Evolutionary conservation across 2,888 invertebrate species (phyloP), one percentile per base, ranked within the genome.

Genomic region (Pteria penguin): DNA sequence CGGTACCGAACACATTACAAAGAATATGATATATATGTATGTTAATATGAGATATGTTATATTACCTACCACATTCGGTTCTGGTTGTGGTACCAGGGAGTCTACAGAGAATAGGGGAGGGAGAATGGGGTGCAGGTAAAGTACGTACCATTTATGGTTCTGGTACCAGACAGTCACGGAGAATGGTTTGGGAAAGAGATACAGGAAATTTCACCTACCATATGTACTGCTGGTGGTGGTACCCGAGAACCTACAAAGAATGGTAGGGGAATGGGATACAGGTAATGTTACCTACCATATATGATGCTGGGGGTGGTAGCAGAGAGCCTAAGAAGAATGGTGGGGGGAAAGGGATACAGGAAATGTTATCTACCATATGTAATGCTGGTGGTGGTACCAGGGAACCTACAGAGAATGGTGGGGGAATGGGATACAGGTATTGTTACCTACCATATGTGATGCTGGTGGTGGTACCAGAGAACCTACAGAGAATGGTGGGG

Each of bases 331-430:
- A 77, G 60, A 76, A 79, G 24, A 84, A 80, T 55, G 82, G 80
- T 11, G 45, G 45, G n/a, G 83, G 79, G n/a, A 63, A 83, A 80
- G 33, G 82, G 79, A 81, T 85, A 84, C 66, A 81, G 83, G 73
- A 85, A 85, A 76, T 86, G 86, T 72, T 88, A 36, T 14, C 5
- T 36, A 36, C 45, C 45, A 36, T 36, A 36, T 36, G 45, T 11
- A 83, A 70, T 87, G 88, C 68, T 86, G 85, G 75, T 87, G 88
- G 45, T 83, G 85, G 85, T 14, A 84, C 81, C 18, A 87, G 69
- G 5, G 85, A 80, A 24, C 85, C 76, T 18, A 1, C 11, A 27
- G 82, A 78, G 60, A 77, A 80, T 26, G 84, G 81, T 55, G 82
- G 80, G n/a, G 83, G 79, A 63, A 83, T 81, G 33, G 82, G 79